Conservation (phyloP, 2,888 invertebrate species). For the Margaritifera margaritifera region DNA sequence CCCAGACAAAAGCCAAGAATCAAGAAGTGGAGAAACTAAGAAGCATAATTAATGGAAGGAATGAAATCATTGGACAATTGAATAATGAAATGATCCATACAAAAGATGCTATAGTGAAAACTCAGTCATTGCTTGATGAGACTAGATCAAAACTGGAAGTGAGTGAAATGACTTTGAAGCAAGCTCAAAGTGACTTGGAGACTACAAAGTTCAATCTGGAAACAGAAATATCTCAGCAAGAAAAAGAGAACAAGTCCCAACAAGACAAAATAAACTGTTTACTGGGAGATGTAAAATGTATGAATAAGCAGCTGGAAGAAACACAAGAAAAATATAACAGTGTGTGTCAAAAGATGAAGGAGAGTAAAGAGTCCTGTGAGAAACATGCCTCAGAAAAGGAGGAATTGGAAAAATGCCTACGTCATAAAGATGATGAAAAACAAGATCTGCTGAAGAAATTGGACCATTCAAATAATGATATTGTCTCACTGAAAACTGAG, state of each 20-base stretch:
- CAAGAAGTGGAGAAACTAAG: slow-evolving; percentile 21
- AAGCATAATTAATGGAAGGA: slow-evolving; percentile 20
- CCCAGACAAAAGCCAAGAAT: background rate
- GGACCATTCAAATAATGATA: slow-evolving; percentile 4
- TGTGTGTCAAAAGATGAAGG: background rate
- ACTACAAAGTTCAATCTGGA: too few species aligned
- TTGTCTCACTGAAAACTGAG: background rate
- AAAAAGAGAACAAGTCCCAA: background rate
- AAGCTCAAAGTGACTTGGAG: slow-evolving; percentile 4
- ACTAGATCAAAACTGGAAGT: slow-evolving; percentile 1
- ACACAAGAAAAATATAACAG: background rate
- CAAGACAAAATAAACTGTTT: slow-evolving; percentile 3
- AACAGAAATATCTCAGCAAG: background rate
- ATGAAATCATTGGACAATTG: slow-evolving; percentile 15
- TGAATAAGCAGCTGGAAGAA: too few species aligned
- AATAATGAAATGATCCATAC: slow-evolving; percentile 13
- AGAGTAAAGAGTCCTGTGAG: background rate
- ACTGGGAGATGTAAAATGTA: background rate
- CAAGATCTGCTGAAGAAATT: slow-evolving; percentile 17
- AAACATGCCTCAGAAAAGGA: slow-evolving; percentile 5
- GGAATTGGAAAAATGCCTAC: slow-evolving; percentile 14
- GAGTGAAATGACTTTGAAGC: slow-evolving; percentile 3
- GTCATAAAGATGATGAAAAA: slow-evolving; percentile 10
- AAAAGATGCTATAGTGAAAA: slow-evolving; percentile 3
- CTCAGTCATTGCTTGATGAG: background rate